Percentiles rank a stretch among this genome's conserved stretches.
phyloP scores from a whole-genome alignment of 2,113 vertebrate genomes.

The Lycocorax pyrrhopterus region DNA sequence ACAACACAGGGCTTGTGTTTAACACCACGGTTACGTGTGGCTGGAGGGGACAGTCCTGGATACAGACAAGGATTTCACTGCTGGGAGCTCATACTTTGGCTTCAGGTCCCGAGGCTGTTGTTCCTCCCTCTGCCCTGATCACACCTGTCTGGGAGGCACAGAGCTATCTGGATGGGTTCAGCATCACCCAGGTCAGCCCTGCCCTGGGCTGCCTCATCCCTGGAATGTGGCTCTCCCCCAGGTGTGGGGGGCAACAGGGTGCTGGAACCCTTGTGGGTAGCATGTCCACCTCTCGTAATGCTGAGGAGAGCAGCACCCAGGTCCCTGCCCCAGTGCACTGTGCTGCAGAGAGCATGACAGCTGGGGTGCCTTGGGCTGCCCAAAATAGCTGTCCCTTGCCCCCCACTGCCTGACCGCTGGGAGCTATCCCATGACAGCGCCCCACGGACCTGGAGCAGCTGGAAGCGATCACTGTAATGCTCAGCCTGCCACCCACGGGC shows the following conservation, averaged over 20 bases:
- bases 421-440: not conserved
- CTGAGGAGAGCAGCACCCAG: not conserved
- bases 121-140: not conserved
- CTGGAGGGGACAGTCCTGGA: not conserved
- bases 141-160: not conserved
- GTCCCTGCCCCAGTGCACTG: not conserved
- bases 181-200: not conserved
- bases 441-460: not conserved
- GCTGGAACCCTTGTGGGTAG: not conserved
- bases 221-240: not conserved
- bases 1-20: not conserved
- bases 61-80: not conserved
- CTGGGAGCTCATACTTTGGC: not conserved
- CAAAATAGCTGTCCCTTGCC: constrained; percentile 17
- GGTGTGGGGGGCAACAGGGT: accelerated
- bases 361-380: constrained; percentile 12
- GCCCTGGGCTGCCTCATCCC: not conserved
- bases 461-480: not conserved
- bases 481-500: not conserved
- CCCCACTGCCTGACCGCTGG: not conserved
- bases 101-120: not conserved
- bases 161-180: not conserved
- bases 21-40: accelerated
- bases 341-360: not conserved
- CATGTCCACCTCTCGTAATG: not conserved